Evolutionary conservation across 2,113 vertebrate species (phyloP).

Genomic region (Bujurquina vittata): DNA sequence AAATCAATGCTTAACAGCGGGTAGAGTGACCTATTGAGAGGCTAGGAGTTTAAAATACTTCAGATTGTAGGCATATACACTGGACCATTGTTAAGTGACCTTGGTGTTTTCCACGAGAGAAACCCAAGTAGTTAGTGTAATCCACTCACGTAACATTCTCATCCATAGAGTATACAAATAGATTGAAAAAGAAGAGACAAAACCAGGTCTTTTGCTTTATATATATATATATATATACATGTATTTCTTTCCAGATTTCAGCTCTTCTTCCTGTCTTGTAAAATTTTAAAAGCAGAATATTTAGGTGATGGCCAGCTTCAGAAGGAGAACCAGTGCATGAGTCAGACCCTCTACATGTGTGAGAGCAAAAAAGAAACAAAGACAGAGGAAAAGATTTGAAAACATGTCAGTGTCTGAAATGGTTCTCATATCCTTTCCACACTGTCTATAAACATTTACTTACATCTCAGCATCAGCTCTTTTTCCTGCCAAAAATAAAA

Average conservation of each 20-base stretch:
- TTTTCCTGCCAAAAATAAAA: conserved; percentile 61
- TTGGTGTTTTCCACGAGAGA: conserved; percentile 10
- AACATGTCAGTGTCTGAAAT: conserved; percentile 31
- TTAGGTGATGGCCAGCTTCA: conserved; percentile 18
- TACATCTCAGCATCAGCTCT: conserved; percentile 60
- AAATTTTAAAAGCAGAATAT: conserved; percentile 51
- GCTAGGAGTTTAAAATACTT: neutral
- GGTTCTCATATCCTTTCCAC: conserved; percentile 49
- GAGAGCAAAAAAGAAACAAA: neutral
- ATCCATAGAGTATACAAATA: neutral
- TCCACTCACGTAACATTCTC: conserved; percentile 3
- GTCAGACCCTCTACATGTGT: neutral
- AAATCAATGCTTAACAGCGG: conserved; percentile 32
- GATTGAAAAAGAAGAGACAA: neutral
- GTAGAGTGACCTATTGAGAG: neutral
- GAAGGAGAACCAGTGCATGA: conserved; percentile 10
- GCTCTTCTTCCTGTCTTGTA: conserved; percentile 17
- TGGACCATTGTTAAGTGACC: neutral
- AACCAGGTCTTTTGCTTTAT: neutral
- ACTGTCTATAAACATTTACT: conserved; percentile 60
- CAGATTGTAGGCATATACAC: neutral
- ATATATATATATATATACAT: neutral
- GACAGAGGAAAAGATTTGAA: conserved; percentile 19
- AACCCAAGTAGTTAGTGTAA: neutral
- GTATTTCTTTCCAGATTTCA: neutral